A percentile compares a stretch with the other conserved stretches of the same genome.
phyloP scores from a whole-genome alignment of 2,797 vertebrate genomes.

The Euphonia xanthogaster region DNA sequence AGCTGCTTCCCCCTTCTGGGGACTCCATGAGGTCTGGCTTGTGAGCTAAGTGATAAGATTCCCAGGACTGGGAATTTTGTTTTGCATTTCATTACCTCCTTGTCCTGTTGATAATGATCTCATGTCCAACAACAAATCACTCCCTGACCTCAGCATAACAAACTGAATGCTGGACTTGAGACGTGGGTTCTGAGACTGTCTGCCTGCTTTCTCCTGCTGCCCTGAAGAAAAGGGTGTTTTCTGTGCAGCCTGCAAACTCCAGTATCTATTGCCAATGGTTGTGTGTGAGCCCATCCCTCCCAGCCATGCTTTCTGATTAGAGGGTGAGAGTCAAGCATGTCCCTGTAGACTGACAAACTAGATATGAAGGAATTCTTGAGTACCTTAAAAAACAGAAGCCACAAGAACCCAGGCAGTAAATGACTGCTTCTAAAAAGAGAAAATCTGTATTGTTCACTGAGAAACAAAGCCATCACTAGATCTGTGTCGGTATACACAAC shows the following conservation, averaged over 20 bases:
- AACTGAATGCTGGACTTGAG: not conserved
- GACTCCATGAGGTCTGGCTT: not conserved
- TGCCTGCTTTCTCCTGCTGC: not conserved
- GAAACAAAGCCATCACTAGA: not conserved
- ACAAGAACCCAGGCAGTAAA: not conserved
- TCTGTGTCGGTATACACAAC: not conserved
- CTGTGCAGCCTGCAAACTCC: not conserved
- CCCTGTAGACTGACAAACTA: not conserved
- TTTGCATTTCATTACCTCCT: constrained; percentile 40
- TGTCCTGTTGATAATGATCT: constrained; percentile 52
- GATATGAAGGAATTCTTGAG: not conserved
- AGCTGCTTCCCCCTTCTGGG: constrained; percentile 12
- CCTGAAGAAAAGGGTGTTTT: not conserved
- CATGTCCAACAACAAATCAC: constrained; percentile 27
- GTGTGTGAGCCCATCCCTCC: not conserved
- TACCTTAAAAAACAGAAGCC: not conserved
- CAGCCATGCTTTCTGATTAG: not conserved
- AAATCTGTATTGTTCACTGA: not conserved
- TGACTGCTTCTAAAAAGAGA: not conserved
- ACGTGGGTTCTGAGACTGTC: not conserved
- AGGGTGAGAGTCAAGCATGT: not conserved
- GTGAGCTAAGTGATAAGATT: constrained; percentile 45
- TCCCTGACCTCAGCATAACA: not conserved
- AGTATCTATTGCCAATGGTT: not conserved
- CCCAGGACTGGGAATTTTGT: constrained; percentile 33